Evolutionary conservation across 2,797 vertebrate species (phyloP), one percentile per base, ranked within the genome.

Genomic region (Meriones psammophilus): DNA sequence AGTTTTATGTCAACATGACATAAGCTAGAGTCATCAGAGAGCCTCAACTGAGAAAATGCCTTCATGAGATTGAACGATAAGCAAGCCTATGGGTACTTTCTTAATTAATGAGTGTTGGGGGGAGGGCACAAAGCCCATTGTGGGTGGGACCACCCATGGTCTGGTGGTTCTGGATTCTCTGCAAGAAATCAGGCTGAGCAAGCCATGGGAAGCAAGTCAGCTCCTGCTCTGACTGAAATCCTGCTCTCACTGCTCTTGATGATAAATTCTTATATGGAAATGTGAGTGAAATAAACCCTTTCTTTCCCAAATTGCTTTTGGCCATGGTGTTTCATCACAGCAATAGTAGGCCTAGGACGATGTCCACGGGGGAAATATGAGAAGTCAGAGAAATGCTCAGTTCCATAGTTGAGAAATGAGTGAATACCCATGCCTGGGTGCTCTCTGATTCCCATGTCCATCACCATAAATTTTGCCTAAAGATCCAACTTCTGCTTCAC

Each of bases 321-420:
- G 28, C 50, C 81, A 33, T 54, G 28, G 50, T 78, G 28, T 10
- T 33, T 18, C 15, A 54, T 33, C 76, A 78, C 1, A 54, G 50
- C 46, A 78, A 20, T 68, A 50, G 28, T 66, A 85, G 68, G 28
- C 64, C 62, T 68, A 85, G 33, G 62, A 50, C 18, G 50, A 85
- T 95, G 84, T 95, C 79, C 78, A 87, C 91, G 79, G 95, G 88
- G 79, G 76, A 89, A 85, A 95, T 78, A 66, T 89, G 93, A 89
- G 79, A 91, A 96, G 95, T 85, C 85, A 85, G 92, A 91, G 94
- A 96, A 95, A 96, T 95, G 87, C 77, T 74, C 77, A 15, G 73
- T 92, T 94, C 87, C 88, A 39, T 83, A 76, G 36, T 24, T 92
- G 89, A 89, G 93, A 56, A 94, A 91, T 88, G 95, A 46, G 88